phyloP scores from a whole-genome alignment of 2,888 invertebrate genomes.

The Cheilosia impressa region DNA sequence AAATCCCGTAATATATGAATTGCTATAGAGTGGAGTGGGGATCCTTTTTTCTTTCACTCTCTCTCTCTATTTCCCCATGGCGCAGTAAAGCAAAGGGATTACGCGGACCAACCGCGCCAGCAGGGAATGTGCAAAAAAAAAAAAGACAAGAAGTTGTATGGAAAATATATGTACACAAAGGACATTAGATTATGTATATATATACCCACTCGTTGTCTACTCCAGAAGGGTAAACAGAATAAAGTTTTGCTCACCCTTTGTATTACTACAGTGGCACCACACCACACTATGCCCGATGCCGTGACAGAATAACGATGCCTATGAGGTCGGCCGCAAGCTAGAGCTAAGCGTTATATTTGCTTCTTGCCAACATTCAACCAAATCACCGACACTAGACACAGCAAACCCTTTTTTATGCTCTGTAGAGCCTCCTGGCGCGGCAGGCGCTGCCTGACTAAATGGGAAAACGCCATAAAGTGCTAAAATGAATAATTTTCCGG shows the following conservation, averaged over 20 bases:
- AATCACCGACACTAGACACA: constrained; percentile 48
- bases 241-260: constrained; percentile 33
- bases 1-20: constrained; percentile 48
- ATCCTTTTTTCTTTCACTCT: constrained; percentile 7
- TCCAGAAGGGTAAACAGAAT: constrained; percentile 42
- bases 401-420: constrained; percentile 27
- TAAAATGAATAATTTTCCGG: constrained; percentile 55
- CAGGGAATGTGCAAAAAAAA: neutral
- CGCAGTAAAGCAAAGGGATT: constrained; percentile 49
- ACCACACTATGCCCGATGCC: constrained; percentile 4
- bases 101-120: constrained; percentile 42
- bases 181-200: constrained; percentile 39
- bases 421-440: constrained; percentile 1
- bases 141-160: constrained; percentile 3
- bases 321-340: constrained; percentile 38
- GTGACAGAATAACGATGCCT: constrained; percentile 41
- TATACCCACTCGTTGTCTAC: constrained; percentile 37
- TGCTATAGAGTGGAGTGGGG: constrained; percentile 16
- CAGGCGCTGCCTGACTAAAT: neutral
- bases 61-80: constrained; percentile 25
- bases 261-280: constrained; percentile 12
- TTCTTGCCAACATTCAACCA: constrained; percentile 41
- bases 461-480: constrained; percentile 43
- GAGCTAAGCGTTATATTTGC: constrained; percentile 49
- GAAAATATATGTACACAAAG: constrained; percentile 28